Base-by-base conservation (phyloP, 2,797 vertebrate genomes). In the Xerus rutilus region DNA sequence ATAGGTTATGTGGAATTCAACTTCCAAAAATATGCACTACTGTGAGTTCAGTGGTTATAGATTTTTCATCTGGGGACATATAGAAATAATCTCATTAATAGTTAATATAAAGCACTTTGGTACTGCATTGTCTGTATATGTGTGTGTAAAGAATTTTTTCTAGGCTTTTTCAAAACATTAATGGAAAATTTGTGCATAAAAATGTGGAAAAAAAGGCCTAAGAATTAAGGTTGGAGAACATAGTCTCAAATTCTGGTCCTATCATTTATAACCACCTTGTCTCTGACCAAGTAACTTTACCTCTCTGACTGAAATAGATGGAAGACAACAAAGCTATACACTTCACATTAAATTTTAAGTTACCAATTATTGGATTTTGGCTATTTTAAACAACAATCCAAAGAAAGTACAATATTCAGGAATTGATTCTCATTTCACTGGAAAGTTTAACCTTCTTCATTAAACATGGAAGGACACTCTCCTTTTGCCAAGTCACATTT, bases 21-120 rank as follows among this genome's bases (percentile, higher is more conserved):
- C 9, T 10, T 67, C 23, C 57, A 13, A 87, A 52, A 88, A 52
- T 5, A 91, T 39, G 54, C 28, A 70, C 54, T 57, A 83, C 15
- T 28, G 8, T 64, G 13, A 83, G 28, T 45, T 79, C 59, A 73
- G 7, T 28, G 84, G n/a, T 64, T 81, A 88, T 0, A 70, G n/a
- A 89, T 78, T 78, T 83, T 87, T 21, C 45, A 95, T 59, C 86
- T 93, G 78, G n/a, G 23, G 20, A 85, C 25, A 83, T 70, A 43
- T 43, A 89, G 25, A 84, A 94, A 72, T n/a, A 91, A 39, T 90
- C n/a, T 84, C 39, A 13, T 72, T 47, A 89, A 72, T 15, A 18
- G 14, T 57, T 30, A 65, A 23, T 67, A 62, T 8, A 88, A 12
- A 69, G 59, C 49, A 85, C 5, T 67, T 57, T 43, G 59, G 13